These are phyloP conservation scores for Oreortyx pictus DNA, from an alignment of 2,797 vertebrate genomes.

Conservation along the genomic window DNA sequence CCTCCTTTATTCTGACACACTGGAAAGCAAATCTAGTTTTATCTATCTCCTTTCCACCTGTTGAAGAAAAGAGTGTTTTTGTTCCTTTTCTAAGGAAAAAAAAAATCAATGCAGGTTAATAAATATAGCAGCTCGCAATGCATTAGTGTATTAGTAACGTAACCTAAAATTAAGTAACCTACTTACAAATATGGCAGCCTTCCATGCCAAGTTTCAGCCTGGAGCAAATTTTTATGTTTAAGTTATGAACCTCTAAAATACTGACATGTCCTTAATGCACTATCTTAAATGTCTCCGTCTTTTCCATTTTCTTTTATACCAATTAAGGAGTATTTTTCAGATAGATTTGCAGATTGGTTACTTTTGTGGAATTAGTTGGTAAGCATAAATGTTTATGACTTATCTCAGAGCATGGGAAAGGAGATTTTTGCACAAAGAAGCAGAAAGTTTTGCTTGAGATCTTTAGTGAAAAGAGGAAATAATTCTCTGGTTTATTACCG, in stretches of 20 bases:
- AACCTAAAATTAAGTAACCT: constrained; percentile 65
- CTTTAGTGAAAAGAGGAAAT: background rate
- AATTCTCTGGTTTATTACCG: background rate
- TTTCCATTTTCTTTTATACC: constrained; percentile 32
- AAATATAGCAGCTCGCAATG: constrained; percentile 35
- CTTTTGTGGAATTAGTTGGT: background rate
- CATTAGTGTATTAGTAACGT: constrained; percentile 34
- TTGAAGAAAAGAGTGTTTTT: background rate
- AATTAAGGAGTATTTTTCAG: background rate
- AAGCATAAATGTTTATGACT: background rate
- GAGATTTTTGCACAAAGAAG: constrained; percentile 5
- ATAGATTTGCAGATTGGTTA: background rate
- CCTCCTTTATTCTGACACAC: background rate
- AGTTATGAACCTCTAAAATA: constrained; percentile 74
- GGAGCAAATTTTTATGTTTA: constrained; percentile 69
- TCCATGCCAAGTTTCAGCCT: constrained; percentile 55
- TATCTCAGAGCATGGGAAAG: background rate
- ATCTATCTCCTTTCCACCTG: background rate
- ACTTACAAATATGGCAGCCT: constrained; percentile 66
- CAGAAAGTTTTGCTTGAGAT: background rate
- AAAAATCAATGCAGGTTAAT: constrained; percentile 57
- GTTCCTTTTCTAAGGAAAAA: background rate
- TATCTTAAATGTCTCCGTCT: constrained; percentile 60
- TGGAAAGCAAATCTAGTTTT: background rate
- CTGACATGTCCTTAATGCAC: constrained; percentile 53